Conservation (phyloP, 2,888 invertebrate species). For the Macrosoma leucophasiata region DNA sequence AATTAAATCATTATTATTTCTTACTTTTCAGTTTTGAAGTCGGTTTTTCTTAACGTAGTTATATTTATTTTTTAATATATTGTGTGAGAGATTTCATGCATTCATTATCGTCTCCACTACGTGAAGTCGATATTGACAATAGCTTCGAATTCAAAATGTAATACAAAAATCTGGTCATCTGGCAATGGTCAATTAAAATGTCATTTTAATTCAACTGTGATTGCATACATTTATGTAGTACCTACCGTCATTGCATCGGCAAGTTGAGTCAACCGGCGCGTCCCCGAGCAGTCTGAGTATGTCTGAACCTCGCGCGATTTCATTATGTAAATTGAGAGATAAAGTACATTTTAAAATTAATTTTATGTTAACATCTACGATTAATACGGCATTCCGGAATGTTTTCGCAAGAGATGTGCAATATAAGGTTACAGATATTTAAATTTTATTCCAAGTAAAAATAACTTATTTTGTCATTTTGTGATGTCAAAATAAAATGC, state of each 20-base stretch:
- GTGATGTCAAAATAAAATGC: no score
- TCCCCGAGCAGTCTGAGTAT: slow-evolving; percentile 60
- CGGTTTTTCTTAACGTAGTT: no score
- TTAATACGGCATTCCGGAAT: slow-evolving; percentile 42
- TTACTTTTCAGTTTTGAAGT: no score
- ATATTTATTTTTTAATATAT: no score
- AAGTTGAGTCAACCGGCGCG: slow-evolving; percentile 27
- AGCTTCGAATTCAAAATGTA: slow-evolving; percentile 3
- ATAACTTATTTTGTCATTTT: no score
- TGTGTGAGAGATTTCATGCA: no score
- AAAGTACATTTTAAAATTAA: slow-evolving; percentile 56
- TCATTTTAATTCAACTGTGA: not conserved
- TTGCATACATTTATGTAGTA: not conserved
- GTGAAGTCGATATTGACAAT: no score
- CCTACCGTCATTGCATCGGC: no score
- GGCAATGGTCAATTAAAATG: not conserved
- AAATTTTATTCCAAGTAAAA: no score
- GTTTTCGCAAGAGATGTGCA: slow-evolving; percentile 30
- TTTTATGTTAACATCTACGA: slow-evolving; percentile 44
- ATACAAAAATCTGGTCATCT: not conserved
- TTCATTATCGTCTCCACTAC: no score
- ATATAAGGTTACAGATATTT: no score
- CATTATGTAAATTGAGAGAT: slow-evolving; percentile 66
- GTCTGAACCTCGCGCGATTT: slow-evolving; percentile 45
- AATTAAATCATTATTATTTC: no score